These are phyloP conservation scores for Agriopis marginaria DNA, from an alignment of 2,888 invertebrate species.

Conservation along the genomic window DNA sequence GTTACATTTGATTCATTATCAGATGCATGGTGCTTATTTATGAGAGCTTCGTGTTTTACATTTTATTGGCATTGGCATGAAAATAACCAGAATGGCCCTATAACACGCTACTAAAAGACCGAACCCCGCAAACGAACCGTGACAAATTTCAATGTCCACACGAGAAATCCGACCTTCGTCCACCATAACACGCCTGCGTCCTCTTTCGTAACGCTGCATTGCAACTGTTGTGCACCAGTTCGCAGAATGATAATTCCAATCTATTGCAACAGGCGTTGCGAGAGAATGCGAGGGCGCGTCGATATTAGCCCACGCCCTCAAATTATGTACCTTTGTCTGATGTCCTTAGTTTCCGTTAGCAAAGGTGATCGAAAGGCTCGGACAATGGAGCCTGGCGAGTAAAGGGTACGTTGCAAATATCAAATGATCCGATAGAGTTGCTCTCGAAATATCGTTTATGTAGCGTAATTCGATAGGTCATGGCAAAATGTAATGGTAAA, in stretches of 20 bases:
- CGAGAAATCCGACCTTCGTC: conserved; percentile 71
- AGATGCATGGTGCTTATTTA: no score
- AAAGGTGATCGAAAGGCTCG: conserved; percentile 32
- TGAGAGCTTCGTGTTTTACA: not conserved
- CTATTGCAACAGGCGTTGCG: conserved; percentile 75
- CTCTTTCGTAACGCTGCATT: conserved; percentile 69
- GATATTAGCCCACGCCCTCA: conserved; percentile 77
- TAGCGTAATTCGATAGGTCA: conserved; percentile 20
- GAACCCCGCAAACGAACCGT: conserved; percentile 52
- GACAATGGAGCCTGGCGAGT: conserved; percentile 39
- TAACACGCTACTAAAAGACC: conserved; percentile 13
- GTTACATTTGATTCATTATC: no score
- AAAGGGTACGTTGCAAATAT: conserved; percentile 36
- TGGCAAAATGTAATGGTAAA: not conserved
- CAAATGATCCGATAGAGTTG: conserved; percentile 15
- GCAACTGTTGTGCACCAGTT: conserved; percentile 83
- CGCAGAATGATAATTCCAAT: conserved; percentile 83
- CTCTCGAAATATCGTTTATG: conserved; percentile 1
- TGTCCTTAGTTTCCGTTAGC: conserved; percentile 57
- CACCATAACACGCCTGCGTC: conserved; percentile 75
- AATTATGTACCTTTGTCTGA: conserved; percentile 77
- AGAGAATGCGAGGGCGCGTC: conserved; percentile 76
- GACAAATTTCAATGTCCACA: conserved; percentile 65
- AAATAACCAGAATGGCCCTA: conserved; percentile 10
- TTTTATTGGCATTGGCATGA: conserved; percentile 11